Evolutionary conservation across 2,797 vertebrate species (phyloP).

Genomic region (Ciconia nigra): DNA sequence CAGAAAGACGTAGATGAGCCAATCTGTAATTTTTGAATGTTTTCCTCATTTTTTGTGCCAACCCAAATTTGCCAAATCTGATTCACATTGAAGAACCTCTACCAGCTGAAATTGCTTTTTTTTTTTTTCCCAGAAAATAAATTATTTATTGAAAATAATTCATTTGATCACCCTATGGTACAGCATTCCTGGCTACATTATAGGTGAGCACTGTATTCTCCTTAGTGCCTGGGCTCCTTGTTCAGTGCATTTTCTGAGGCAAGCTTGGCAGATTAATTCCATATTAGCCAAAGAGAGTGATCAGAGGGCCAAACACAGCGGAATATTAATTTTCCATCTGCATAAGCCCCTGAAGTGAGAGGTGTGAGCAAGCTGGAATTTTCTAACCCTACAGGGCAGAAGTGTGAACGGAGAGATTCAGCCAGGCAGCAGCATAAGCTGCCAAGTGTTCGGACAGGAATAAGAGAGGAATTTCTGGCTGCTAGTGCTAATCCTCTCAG

Average conservation of each 20-base stretch:
- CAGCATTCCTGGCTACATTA: not conserved
- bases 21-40: not conserved
- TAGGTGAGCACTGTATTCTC: not conserved
- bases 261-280: not conserved
- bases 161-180: not conserved
- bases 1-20: not conserved
- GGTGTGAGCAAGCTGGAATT: not conserved
- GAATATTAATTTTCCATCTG: not conserved
- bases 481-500: not conserved
- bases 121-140: accelerated
- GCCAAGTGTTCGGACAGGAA: not conserved
- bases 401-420: not conserved
- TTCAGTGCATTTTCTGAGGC: not conserved
- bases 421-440: not conserved
- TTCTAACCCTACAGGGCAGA: not conserved
- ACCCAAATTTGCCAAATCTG: not conserved
- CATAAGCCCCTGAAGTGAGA: not conserved
- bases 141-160: not conserved
- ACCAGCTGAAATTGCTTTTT: not conserved
- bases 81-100: not conserved
- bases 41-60: not conserved
- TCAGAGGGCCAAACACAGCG: not conserved
- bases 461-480: not conserved
- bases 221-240: not conserved
- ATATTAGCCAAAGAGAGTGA: not conserved